These are phyloP conservation scores for Danaus chrysippus DNA, from an alignment of 2,888 invertebrate species.

Conservation along the genomic window DNA sequence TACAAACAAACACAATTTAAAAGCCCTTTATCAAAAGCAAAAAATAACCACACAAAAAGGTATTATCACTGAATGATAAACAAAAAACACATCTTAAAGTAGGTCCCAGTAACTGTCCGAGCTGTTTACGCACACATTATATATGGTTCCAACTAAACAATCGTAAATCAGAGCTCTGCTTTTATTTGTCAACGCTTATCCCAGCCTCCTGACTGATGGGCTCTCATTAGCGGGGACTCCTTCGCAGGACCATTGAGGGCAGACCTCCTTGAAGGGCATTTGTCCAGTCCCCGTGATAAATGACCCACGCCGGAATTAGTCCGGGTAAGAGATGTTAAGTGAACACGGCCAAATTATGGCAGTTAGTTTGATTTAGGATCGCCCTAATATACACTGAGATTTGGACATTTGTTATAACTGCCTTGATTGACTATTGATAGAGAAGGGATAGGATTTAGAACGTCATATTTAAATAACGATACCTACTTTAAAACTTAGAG, in stretches of 20 bases:
- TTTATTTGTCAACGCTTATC: conserved; percentile 72
- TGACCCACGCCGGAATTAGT: conserved; percentile 32
- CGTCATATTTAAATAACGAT: too few species aligned
- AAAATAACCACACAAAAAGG: neutral
- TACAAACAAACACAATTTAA: too few species aligned
- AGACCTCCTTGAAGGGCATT: conserved; percentile 57
- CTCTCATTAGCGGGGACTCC: conserved; percentile 59
- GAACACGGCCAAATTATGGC: conserved; percentile 10
- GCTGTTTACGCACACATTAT: conserved; percentile 16
- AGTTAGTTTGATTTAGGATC: conserved; percentile 10
- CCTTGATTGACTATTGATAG: neutral
- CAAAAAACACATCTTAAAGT: conserved; percentile 13
- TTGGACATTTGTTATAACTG: conserved; percentile 9
- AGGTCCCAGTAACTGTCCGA: conserved; percentile 15
- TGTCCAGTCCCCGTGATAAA: conserved; percentile 63
- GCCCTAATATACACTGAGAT: conserved; percentile 14
- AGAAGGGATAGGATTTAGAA: too few species aligned
- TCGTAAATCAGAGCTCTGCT: conserved; percentile 61
- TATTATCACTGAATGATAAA: conserved; percentile 4
- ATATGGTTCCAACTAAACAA: conserved; percentile 24
- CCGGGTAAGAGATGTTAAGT: conserved; percentile 14
- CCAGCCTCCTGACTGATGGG: conserved; percentile 57
- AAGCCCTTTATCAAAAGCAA: too few species aligned
- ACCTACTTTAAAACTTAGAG: too few species aligned
- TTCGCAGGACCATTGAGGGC: conserved; percentile 62